A percentile compares a stretch with the other conserved stretches of the same genome.
phyloP scores from a whole-genome alignment of 2,113 vertebrate species.

The Thryonomys swinderianus region DNA sequence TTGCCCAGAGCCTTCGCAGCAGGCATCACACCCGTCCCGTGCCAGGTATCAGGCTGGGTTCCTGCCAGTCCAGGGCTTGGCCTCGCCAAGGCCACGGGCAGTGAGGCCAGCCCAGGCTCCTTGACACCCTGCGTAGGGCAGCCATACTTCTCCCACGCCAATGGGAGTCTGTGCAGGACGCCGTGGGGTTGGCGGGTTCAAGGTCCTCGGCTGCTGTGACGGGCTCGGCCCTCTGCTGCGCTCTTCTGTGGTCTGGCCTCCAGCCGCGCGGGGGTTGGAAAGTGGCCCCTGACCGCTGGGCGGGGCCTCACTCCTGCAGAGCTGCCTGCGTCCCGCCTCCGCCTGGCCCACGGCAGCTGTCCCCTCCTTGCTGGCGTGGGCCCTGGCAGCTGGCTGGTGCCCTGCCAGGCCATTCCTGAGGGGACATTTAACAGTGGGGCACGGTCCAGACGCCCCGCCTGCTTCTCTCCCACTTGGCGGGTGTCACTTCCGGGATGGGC shows the following conservation, averaged over 20 bases:
- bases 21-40: no score
- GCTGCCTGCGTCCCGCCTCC: neutral
- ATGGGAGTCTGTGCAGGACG: no score
- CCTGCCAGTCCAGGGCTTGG: neutral
- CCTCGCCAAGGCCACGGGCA: no score
- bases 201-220: no score
- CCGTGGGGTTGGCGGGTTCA: no score
- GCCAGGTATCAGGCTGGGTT: neutral
- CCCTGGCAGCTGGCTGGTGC: neutral
- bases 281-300: neutral
- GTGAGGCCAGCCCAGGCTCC: neutral
- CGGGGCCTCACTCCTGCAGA: neutral
- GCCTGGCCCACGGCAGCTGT: neutral
- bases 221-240: no score
- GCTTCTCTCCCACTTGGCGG: neutral
- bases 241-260: no score
- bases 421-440: neutral
- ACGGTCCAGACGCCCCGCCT: accelerated
- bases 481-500: neutral
- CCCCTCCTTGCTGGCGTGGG: neutral
- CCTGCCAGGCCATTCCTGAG: neutral
- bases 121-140: neutral
- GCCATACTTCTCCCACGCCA: neutral
- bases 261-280: neutral
- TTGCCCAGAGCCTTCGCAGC: neutral